Evolutionary conservation across 2,113 vertebrate genomes (phyloP).

Genomic region (Protobothrops flavoviridis): DNA sequence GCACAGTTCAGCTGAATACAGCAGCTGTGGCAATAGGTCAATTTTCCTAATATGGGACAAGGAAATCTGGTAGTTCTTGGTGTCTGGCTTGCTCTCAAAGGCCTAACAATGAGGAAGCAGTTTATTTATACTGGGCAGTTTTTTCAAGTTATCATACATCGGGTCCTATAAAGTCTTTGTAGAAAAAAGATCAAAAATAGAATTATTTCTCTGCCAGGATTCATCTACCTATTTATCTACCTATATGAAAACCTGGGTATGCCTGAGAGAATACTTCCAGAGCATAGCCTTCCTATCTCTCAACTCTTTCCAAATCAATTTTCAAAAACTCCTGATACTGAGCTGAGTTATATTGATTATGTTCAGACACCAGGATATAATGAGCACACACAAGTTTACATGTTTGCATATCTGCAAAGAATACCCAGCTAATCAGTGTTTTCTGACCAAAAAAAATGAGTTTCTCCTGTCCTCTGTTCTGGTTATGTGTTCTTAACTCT

Average conservation of each 20-base stretch:
- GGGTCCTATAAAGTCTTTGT: not conserved
- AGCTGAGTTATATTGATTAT: too few species aligned
- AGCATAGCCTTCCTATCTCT: not conserved
- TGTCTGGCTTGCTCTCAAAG: not conserved
- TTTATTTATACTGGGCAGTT: not conserved
- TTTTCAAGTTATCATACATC: not conserved
- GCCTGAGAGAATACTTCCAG: not conserved
- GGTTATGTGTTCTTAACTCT: too few species aligned
- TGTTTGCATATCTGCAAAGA: too few species aligned
- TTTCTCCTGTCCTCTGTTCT: too few species aligned
- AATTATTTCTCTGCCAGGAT: not conserved
- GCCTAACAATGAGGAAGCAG: not conserved
- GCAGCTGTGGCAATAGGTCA: not conserved
- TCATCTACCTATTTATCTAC: not conserved
- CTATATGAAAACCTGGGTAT: not conserved
- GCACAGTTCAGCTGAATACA: not conserved
- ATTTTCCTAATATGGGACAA: not conserved
- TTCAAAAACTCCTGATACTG: too few species aligned
- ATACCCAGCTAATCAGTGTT: too few species aligned
- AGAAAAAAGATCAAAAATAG: not conserved
- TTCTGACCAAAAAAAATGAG: too few species aligned
- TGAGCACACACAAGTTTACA: too few species aligned
- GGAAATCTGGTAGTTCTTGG: not conserved
- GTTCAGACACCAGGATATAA: too few species aligned
- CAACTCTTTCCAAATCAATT: too few species aligned